phyloP scores from a whole-genome alignment of 2,113 vertebrate genomes.

The Strigops habroptila region DNA sequence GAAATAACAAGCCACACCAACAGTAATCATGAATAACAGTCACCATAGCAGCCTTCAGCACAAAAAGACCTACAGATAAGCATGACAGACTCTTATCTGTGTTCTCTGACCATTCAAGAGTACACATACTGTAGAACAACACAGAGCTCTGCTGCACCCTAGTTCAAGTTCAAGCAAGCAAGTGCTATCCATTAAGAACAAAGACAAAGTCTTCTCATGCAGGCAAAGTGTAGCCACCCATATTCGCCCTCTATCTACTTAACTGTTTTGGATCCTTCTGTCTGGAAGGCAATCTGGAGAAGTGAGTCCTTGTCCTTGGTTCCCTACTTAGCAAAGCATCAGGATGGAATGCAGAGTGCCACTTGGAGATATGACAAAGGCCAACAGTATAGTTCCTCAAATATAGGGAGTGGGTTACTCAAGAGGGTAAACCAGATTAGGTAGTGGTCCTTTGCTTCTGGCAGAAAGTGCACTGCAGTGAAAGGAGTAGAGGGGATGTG shows the following conservation, averaged over 20 bases:
- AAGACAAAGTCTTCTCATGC: not conserved
- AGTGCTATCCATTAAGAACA: not conserved
- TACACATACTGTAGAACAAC: not conserved
- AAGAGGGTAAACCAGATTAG: not conserved
- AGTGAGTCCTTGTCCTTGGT: not conserved
- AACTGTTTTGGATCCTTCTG: not conserved
- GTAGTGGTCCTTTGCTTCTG: not conserved
- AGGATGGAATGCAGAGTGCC: slow-evolving; percentile 35
- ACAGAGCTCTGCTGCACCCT: not conserved
- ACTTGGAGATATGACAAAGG: slow-evolving; percentile 16
- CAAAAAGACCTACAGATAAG: not conserved
- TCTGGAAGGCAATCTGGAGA: not conserved
- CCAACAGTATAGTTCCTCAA: not conserved
- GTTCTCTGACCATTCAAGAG: not conserved
- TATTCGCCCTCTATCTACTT: not conserved
- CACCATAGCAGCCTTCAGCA: not conserved
- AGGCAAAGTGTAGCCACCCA: not conserved
- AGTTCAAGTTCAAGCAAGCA: not conserved
- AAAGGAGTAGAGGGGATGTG: not conserved
- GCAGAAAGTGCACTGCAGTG: not conserved
- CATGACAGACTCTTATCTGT: not conserved
- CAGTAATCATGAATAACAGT: not conserved
- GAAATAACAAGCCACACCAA: not conserved
- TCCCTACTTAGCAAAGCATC: not conserved
- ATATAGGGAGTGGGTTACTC: not conserved